Percentiles rank a stretch among this genome's conserved stretches.
phyloP scores from a whole-genome alignment of 2,888 invertebrate species.

The Agelastica alni region DNA sequence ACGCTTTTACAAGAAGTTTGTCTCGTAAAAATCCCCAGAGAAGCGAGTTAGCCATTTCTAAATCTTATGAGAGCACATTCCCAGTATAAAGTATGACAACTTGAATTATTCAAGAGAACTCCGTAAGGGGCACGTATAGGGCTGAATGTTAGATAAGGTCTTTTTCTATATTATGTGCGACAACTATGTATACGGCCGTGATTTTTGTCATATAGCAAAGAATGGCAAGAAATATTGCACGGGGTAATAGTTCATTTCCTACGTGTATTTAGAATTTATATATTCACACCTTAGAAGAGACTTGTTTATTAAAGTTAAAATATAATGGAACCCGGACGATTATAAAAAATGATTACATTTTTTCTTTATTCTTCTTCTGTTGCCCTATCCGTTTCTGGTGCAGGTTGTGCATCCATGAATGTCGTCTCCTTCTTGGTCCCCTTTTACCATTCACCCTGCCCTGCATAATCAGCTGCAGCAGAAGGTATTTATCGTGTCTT shows the following conservation, averaged over 20 bases:
- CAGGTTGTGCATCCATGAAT: too few relatives aligned
- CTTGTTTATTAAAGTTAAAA: constrained; percentile 4
- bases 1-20: constrained; percentile 40
- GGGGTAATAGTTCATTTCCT: constrained; percentile 13
- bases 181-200: constrained; percentile 14
- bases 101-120: constrained; percentile 45
- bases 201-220: constrained; percentile 10
- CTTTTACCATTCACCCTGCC: too few relatives aligned
- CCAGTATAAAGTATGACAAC: constrained; percentile 46
- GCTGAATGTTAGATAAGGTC: constrained; percentile 28
- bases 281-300: neutral
- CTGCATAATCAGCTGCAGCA: too few relatives aligned
- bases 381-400: too few relatives aligned
- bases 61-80: constrained; percentile 44
- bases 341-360: too few relatives aligned
- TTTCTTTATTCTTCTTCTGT: too few relatives aligned
- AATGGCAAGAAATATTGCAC: constrained; percentile 1
- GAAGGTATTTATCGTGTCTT: too few relatives aligned
- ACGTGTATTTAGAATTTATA: constrained; percentile 6
- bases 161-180: constrained; percentile 31
- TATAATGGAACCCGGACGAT: too few relatives aligned
- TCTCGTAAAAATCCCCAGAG: constrained; percentile 41
- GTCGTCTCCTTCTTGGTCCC: too few relatives aligned
- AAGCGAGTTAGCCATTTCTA: constrained; percentile 42
- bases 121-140: constrained; percentile 28